Evolutionary conservation across 2,113 vertebrate species (phyloP).

Genomic region (Myrmophylax atrothorax): DNA sequence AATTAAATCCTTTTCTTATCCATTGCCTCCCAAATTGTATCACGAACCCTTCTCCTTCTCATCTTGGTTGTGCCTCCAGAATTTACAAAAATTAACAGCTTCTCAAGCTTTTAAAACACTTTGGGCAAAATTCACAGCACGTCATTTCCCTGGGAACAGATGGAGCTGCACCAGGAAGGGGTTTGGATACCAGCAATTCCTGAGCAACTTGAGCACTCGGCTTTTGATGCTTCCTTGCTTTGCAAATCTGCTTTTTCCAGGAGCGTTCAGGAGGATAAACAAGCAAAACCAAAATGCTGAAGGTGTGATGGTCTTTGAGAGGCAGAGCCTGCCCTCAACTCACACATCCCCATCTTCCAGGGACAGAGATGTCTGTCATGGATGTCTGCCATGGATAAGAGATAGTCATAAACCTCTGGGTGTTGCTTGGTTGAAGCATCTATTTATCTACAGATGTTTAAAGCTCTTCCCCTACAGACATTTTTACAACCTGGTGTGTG

Average conservation of each 20-base stretch:
- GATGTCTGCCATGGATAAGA: background rate
- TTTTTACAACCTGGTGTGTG: background rate
- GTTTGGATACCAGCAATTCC: background rate
- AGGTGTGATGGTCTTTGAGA: background rate
- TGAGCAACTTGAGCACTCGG: background rate
- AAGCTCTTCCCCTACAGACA: background rate
- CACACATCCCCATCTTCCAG: background rate
- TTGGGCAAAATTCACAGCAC: background rate
- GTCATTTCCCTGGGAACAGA: background rate
- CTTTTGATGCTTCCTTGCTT: background rate
- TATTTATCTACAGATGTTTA: constrained; percentile 35
- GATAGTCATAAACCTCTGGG: background rate
- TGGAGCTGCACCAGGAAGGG: background rate
- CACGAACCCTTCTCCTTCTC: background rate
- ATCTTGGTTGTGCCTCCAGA: background rate
- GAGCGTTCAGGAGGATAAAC: background rate
- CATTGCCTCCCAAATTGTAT: constrained; percentile 23
- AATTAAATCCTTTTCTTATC: constrained; percentile 58
- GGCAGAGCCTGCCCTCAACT: background rate
- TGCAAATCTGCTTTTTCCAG: background rate
- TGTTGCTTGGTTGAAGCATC: background rate
- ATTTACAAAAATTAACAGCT: constrained; percentile 4
- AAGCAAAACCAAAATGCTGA: background rate
- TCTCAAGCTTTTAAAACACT: constrained; percentile 28
- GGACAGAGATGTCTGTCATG: background rate